Evolutionary conservation across 1,140 invertebrate species (phyloP), one percentile per base, ranked within the genome.

Genomic region (Dreissena rostriformis): DNA sequence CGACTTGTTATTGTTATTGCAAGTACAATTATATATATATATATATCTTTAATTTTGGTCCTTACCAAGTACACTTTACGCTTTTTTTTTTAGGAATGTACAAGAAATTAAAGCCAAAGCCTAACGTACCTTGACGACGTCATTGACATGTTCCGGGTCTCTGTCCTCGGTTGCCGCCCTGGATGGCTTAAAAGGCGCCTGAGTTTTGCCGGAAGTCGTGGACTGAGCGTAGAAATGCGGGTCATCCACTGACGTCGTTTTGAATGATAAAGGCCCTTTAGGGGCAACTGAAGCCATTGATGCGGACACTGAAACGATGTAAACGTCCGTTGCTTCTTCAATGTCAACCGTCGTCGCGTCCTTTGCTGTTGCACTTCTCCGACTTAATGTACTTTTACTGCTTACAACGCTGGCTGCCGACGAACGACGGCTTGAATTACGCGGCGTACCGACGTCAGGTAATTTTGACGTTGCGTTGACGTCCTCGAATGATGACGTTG

Each of bases 91-190:
- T 39, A 39, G 2, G 8, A 39, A 39, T 39, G 39, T 39, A 39
- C 8, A 39, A 5, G 39, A 8, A 39, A 39, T 39, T 5, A 39
- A 39, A 39, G 39, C 39, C 2, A 39, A 39, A 39, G 39, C 39
- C 2, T 70, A 83, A 0, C 73, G 24, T 74, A 85, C 83, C 83
- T 79, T 78, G 22, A 85, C 83, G 28, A 77, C 55, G 39, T 68
- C 83, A 61, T 85, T 85, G 24, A 85, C 65, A 68, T 85, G 70
- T n/a, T 78, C 74, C 8, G 83, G 83, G 70, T 85, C 83, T 52
- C 83, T 85, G 61, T 79, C 49, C 55, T 79, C 70, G 7, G 4
- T 17, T 2, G 51, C 19, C 14, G 22, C n/a, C 11, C 26, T 26
- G 70, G 73, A 73, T 14, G 79, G 22, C 51, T 75, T 29, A 49